Evolutionary conservation across 1,140 invertebrate genomes (phyloP), one percentile per base, ranked within the genome.

Genomic region (Oedothorax gibbosus): DNA sequence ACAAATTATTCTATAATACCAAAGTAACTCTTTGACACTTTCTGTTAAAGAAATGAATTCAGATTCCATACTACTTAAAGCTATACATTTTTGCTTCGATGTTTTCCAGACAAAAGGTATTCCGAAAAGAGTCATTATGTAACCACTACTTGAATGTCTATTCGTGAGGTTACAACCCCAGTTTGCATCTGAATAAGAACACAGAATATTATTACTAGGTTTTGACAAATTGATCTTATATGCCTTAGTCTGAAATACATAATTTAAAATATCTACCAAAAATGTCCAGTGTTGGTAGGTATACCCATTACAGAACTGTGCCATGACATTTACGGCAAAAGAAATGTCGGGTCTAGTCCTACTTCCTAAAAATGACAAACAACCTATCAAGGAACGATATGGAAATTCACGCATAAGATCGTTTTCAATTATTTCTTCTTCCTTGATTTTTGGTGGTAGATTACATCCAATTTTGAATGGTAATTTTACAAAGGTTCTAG

Each of bases 111-210:
- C 21, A 66, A 66, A 66, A 18, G 4, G 65, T n/a, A 66, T 21
- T 11, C n/a, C 20, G 4, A 18, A 3, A 15, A 66, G 2, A 66
- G 21, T n/a, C 14, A n/a, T 5, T 66, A 66, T 66, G 21, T 10
- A 66, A 14, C 65, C 65, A 66, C 65, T 66, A 66, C 14, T 66
- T n/a, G 65, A 66, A 66, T 66, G 20, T 66, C 65, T 62, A 62
- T 35, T 35, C 5, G 2, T 35, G 35, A 35, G 35, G 35, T 35
- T n/a, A 35, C 35, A 35, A 5, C 35, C 35, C 35, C 35, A 35
- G 35, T 35, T 35, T 35, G 35, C 35, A 35, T 35, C 35, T 35
- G 1, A 35, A 35, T 35, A 35, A 35, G 35, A 35, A 35, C 35
- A 35, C 35, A 35, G 35, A 1, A 35, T n/a, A 35, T 62, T n/a